These are phyloP conservation scores for Cephus rjabovi DNA, from an alignment of 2,888 invertebrate species.

Conservation along the genomic window DNA sequence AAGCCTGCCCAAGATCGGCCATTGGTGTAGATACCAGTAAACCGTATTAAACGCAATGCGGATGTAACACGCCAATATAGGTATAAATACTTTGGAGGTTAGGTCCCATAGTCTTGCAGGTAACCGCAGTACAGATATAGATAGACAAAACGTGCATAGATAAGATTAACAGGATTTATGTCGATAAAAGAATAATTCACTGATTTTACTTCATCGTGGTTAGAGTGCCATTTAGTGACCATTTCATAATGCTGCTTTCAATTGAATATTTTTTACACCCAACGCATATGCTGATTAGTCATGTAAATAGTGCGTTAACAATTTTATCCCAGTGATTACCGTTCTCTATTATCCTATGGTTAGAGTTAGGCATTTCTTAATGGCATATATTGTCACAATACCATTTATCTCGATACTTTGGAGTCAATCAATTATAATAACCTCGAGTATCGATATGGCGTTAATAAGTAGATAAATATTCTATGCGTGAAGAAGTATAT, in stretches of 20 bases:
- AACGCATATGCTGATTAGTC: not conserved
- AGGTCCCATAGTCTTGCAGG: not conserved
- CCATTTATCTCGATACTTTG: not conserved
- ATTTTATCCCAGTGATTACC: not conserved
- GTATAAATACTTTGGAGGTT: not conserved
- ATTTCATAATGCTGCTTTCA: not conserved
- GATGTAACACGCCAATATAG: not conserved
- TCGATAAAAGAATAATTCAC: not conserved
- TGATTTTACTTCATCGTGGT: not conserved
- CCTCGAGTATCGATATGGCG: not conserved
- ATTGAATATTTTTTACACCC: not conserved
- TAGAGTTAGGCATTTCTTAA: not conserved
- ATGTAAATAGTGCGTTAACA: not conserved
- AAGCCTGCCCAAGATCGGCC: not conserved
- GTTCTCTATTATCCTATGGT: not conserved
- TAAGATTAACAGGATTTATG: not conserved
- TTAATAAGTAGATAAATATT: not conserved
- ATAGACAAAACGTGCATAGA: not conserved
- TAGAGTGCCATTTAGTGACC: not conserved
- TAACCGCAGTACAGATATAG: not conserved
- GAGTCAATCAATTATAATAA: not conserved
- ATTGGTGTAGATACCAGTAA: not conserved
- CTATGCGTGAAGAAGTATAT: not conserved
- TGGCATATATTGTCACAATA: not conserved
- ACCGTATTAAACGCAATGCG: not conserved